phyloP scores from a whole-genome alignment of 2,797 vertebrate species.

The Polyboroides typus region DNA sequence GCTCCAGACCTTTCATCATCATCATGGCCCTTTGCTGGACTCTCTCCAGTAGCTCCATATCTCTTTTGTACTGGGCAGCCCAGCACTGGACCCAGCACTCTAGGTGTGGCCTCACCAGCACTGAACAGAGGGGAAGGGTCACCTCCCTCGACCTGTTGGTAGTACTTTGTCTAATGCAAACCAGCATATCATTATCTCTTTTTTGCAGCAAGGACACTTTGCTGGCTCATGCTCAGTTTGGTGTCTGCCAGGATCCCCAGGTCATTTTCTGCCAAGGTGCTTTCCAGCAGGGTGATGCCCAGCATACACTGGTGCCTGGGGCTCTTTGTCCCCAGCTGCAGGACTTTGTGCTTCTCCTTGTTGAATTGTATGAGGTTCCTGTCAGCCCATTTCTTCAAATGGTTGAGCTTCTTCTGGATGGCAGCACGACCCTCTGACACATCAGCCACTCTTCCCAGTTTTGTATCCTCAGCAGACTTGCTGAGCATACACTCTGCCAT shows the following conservation, averaged over 20 bases:
- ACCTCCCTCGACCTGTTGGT: neutral
- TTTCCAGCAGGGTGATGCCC: neutral
- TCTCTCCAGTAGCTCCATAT: neutral
- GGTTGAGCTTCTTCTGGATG: neutral
- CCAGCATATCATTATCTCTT: neutral
- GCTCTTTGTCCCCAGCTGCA: neutral
- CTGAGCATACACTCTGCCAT: neutral
- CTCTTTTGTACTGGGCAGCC: neutral
- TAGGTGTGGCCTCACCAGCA: neutral
- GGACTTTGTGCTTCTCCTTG: neutral
- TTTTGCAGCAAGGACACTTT: neutral
- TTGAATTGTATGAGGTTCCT: neutral
- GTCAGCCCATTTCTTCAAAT: neutral
- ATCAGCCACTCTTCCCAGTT: neutral
- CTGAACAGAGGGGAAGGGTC: neutral
- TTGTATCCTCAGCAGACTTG: neutral
- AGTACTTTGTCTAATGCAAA: neutral
- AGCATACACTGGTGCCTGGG: neutral
- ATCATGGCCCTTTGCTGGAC: neutral
- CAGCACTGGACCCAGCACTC: neutral
- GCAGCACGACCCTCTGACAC: neutral
- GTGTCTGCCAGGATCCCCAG: neutral
- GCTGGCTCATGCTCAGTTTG: neutral
- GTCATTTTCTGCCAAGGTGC: neutral
- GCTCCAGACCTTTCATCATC: neutral